Conservation (phyloP, 2,113 vertebrate species). For the Ptyas mucosa region DNA sequence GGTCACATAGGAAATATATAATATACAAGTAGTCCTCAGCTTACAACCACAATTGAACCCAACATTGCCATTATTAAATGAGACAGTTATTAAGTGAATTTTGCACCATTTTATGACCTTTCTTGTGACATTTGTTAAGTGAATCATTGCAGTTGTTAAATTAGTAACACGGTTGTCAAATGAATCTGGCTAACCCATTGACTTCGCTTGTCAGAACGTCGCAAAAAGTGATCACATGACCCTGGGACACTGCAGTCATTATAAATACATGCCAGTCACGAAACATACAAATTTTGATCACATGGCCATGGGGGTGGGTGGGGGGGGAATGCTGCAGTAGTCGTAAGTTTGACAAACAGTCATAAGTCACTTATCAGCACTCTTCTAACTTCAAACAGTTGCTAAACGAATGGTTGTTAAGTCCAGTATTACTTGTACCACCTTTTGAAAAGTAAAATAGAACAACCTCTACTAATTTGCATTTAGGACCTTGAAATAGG, state of each 20-base stretch:
- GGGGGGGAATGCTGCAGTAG: not conserved
- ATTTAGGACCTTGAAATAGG: not conserved
- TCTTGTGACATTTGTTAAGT: not conserved
- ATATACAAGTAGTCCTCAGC: not conserved
- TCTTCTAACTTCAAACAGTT: not conserved
- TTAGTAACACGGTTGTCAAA: not conserved
- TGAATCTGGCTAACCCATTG: not conserved
- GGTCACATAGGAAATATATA: not conserved
- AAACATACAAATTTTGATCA: not conserved
- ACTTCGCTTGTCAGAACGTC: not conserved
- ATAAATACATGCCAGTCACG: not conserved
- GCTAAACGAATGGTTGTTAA: not conserved
- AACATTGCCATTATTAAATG: not conserved
- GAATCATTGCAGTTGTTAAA: not conserved
- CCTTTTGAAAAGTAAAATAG: not conserved
- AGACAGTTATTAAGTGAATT: not conserved
- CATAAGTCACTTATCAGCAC: not conserved
- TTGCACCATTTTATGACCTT: not conserved
- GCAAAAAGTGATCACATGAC: not conserved
- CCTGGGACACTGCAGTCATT: not conserved
- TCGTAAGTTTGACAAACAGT: not conserved
- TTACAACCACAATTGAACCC: not conserved
- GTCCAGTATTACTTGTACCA: not conserved
- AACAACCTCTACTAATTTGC: not conserved
- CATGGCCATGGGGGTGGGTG: not conserved